Base-by-base conservation (phyloP, 2,113 vertebrate species). In the Oreochromis aureus region DNA sequence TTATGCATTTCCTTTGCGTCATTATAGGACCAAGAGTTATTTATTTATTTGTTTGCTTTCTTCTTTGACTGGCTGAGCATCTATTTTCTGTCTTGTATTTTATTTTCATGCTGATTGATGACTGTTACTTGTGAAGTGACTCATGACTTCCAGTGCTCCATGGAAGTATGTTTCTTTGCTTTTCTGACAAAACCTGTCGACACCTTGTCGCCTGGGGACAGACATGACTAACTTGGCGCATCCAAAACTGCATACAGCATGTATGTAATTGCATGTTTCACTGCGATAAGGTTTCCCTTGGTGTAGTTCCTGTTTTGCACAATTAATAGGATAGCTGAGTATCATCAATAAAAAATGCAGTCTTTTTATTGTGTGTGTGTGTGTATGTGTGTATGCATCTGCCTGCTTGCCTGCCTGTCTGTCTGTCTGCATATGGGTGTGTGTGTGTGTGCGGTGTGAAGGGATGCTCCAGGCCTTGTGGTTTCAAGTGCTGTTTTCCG, bases 401-500 rank as follows among this genome's bases (percentile, higher is more conserved):
- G 34, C 10, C 6, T 7, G 1, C 59, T 32, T 39, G 34, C 59
- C 61, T 39, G 34, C 19, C 34, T 39, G 34, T 22, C 61, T 66
- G 61, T 22, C 61, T 22, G 19, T 22, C 39, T 22, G 10, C 0
- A 66, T 39, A 1, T 39, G 61, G 34, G 34, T 24, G 15, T 5
- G 78, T 18, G 36, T 18, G 36, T 24, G 22, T 22, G 46, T 56
- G 82, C 41, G 78, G n/a, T 85, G 34, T 63, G 27, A 54, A 69
- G 51, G 27, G 87, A 86, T 15, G 59, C 85, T 93, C 63, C 53
- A 48, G 82, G 81, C 84, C 30, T 87, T 89, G 87, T 83, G 92
- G 94, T 89, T 93, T 92, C 87, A 80, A 89, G 34, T 92, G 92
- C 89, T 92, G 85, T 89, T 90, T 90, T 92, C 80, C 11, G 32